Percentiles rank a stretch among this genome's conserved stretches.
Conservation (phyloP, 1,140 invertebrate genomes). For the Melipona quadrifasciata region DNA sequence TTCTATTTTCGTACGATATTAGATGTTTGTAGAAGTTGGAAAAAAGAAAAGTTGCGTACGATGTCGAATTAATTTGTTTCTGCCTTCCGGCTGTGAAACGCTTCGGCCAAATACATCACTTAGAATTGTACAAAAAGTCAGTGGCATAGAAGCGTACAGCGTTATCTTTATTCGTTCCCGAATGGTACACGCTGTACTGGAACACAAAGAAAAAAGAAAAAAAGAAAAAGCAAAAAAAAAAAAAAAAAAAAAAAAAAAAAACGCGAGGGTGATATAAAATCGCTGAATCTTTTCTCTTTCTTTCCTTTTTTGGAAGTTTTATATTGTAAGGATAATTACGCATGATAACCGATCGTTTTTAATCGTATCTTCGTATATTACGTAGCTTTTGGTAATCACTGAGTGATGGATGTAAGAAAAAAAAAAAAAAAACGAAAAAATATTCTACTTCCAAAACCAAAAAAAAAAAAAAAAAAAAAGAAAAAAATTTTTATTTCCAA, state of each 20-base stretch:
- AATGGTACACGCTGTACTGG: slow-evolving; percentile 21
- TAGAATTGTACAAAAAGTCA: slow-evolving; percentile 26
- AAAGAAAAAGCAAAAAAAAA: not conserved
- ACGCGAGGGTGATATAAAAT: slow-evolving; percentile 16
- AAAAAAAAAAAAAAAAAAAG: slow-evolving; percentile 10
- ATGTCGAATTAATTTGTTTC: not conserved
- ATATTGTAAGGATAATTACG: slow-evolving; percentile 44
- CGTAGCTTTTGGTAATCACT: slow-evolving; percentile 49
- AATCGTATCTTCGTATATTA: slow-evolving; percentile 54
- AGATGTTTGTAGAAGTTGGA: not conserved
- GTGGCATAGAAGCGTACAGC: slow-evolving; percentile 25
- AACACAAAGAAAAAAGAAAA: not conserved
- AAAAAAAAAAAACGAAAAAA: not conserved
- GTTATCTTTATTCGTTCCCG: slow-evolving; percentile 1
- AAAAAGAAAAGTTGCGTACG: not conserved
- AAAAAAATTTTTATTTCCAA: not conserved
- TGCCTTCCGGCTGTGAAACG: not conserved
- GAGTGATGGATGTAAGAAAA: slow-evolving; percentile 21
- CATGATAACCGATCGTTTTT: slow-evolving; percentile 51
- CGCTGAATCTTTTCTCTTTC: slow-evolving; percentile 19
- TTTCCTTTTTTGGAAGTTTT: slow-evolving; percentile 36
- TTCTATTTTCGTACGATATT: slow-evolving; percentile 24
- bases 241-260: not conserved
- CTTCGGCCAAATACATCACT: not conserved
- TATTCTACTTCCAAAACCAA: slow-evolving; percentile 45